These are phyloP conservation scores for Eremophila alpestris DNA, from an alignment of 2,797 vertebrate species.

Conservation along the genomic window DNA sequence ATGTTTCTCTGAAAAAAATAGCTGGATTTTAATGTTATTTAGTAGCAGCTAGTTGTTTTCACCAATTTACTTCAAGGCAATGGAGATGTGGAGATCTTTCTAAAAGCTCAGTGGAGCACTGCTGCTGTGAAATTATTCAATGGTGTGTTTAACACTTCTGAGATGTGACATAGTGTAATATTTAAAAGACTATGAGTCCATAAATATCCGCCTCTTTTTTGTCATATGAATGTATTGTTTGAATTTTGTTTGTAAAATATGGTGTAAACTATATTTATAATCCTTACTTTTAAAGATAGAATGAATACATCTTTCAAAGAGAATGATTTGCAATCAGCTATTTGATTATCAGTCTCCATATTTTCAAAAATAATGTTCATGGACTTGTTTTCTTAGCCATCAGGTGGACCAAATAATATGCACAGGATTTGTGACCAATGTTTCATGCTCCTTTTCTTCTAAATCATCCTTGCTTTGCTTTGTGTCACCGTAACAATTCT, in stretches of 20 bases:
- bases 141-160: neutral
- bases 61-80: neutral
- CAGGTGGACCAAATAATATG: neutral
- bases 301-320: slow-evolving; percentile 3
- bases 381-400: neutral
- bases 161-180: neutral
- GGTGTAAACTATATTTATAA: slow-evolving; percentile 3
- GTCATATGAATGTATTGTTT: neutral
- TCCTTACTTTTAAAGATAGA: neutral
- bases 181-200: neutral
- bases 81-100: neutral
- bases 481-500: neutral
- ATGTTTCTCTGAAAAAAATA: neutral
- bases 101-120: neutral
- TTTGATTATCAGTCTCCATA: neutral
- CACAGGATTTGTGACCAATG: neutral
- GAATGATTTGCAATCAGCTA: neutral
- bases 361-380: neutral
- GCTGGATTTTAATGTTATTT: neutral
- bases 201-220: slow-evolving; percentile 17
- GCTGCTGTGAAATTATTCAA: neutral
- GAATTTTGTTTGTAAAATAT: slow-evolving; percentile 27
- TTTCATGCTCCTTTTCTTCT: neutral
- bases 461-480: neutral
- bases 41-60: neutral